phyloP scores from a whole-genome alignment of 2,113 vertebrate species.

The Erpornis zantholeuca region DNA sequence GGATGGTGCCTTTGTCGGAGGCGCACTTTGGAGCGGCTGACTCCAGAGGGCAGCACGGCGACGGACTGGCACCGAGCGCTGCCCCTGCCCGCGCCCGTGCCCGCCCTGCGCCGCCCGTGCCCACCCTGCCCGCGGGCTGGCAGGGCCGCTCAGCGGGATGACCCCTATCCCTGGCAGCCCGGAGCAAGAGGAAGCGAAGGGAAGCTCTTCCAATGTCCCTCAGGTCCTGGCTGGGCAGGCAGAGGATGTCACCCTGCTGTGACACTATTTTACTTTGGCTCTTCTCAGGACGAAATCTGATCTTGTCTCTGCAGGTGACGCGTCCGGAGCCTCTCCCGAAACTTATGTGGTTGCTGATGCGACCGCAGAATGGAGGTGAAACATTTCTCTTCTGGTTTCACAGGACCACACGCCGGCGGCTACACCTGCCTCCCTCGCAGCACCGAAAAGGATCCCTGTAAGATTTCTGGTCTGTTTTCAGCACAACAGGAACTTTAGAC shows the following conservation, averaged over 20 bases:
- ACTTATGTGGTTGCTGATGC: background rate
- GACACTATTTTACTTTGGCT: background rate
- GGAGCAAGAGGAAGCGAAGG: fast-evolving
- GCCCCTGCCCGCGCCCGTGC: background rate
- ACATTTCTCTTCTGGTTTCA: background rate
- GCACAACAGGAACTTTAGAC: background rate
- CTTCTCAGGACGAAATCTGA: background rate
- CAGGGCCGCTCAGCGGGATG: fast-evolving
- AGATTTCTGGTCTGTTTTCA: background rate
- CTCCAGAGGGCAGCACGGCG: slow-evolving; percentile 48
- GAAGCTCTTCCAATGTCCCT: fast-evolving
- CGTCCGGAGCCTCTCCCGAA: background rate
- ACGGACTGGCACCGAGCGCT: background rate
- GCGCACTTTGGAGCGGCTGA: background rate
- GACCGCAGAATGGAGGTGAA: background rate
- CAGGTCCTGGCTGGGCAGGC: background rate
- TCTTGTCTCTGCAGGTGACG: background rate
- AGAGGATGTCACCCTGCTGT: background rate
- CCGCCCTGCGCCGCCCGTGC: too few species aligned
- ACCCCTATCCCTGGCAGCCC: fast-evolving
- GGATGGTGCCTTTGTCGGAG: fast-evolving
- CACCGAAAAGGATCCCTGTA: fast-evolving
- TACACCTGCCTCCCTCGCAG: background rate
- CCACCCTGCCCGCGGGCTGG: background rate
- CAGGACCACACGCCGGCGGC: background rate